Evolutionary conservation across 2,888 invertebrate species (phyloP), one percentile per base, ranked within the genome.

Genomic region (Drosophila histrio): DNA sequence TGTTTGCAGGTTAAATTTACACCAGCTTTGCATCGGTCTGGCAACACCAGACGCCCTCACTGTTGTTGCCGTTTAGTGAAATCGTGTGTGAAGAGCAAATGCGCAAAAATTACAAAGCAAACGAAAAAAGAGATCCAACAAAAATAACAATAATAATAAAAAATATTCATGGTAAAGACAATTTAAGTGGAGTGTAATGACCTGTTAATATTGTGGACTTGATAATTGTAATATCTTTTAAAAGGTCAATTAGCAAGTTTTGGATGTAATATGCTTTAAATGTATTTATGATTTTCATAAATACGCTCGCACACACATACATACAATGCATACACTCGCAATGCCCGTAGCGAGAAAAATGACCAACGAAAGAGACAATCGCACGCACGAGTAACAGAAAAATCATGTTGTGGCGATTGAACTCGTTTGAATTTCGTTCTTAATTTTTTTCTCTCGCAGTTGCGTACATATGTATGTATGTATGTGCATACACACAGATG

Each of bases 351-450:
- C 68, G 68, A 82, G 75, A 72, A 71, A 66, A 72, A 62, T 68
- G 28, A 66, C 67, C 63, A 72, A 41, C 43, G 39, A 65, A 43
- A 68, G 52, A 71, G 19, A 57, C 56, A 67, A 56, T 56, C 63
- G 57, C 53, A 63, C 62, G 59, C 62, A 71, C 67, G 63, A 73
- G 46, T 30, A 60, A 60, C 60, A 52, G 53, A 66, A 69, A 71
- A 69, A 60, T 39, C 72, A 72, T 60, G 57, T 32, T 46, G 38
- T 15, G 63, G 62, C 61, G 77, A 75, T 77, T 81, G 80, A 82
- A 80, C 81, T 81, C 83, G 72, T 83, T 80, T 76, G 59, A 71
- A 66, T 69, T 75, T 72, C 58, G 64, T 73, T 79, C 65, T 77
- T 72, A 63, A 63, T 64, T 52, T 72, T 64, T 57, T 72, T 53